Percentiles rank a stretch among this genome's conserved stretches.
Conservation (phyloP, 2,113 vertebrate genomes). For the Vidua macroura region DNA sequence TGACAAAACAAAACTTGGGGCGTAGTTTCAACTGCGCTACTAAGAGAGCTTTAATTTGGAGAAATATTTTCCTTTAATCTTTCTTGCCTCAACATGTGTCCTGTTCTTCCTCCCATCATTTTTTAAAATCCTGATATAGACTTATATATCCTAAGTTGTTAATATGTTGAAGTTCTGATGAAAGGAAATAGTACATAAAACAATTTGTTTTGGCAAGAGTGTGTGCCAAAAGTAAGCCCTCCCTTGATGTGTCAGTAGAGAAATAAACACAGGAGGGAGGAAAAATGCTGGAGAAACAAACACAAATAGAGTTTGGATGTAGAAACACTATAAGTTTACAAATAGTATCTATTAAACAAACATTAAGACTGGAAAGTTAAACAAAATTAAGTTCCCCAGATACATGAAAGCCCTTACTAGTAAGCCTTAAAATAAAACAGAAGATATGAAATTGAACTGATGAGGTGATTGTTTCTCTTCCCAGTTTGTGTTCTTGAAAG, state of each 20-base stretch:
- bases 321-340: constrained; percentile 64
- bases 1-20: background rate
- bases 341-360: constrained; percentile 73
- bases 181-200: constrained; percentile 70
- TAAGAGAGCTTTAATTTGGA: constrained; percentile 15
- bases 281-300: constrained; percentile 69
- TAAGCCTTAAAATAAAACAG: constrained; percentile 44
- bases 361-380: constrained; percentile 66
- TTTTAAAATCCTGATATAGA: background rate
- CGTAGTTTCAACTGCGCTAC: background rate
- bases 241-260: constrained; percentile 75
- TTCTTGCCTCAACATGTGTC: constrained; percentile 52
- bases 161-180: constrained; percentile 68
- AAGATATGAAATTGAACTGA: constrained; percentile 54
- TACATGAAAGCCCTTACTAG: constrained; percentile 67
- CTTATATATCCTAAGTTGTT: constrained; percentile 46
- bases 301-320: constrained; percentile 65
- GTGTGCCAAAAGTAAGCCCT: constrained; percentile 62
- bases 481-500: background rate
- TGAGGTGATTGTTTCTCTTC: constrained; percentile 43
- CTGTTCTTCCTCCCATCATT: constrained; percentile 17
- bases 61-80: background rate
- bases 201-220: constrained; percentile 70
- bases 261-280: constrained; percentile 70
- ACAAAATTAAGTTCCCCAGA: constrained; percentile 59